Percentiles rank a stretch among this genome's conserved stretches.
These are phyloP conservation scores for Aporophyla nigra DNA, from an alignment of 2,888 invertebrate genomes.

Conservation along the genomic window DNA sequence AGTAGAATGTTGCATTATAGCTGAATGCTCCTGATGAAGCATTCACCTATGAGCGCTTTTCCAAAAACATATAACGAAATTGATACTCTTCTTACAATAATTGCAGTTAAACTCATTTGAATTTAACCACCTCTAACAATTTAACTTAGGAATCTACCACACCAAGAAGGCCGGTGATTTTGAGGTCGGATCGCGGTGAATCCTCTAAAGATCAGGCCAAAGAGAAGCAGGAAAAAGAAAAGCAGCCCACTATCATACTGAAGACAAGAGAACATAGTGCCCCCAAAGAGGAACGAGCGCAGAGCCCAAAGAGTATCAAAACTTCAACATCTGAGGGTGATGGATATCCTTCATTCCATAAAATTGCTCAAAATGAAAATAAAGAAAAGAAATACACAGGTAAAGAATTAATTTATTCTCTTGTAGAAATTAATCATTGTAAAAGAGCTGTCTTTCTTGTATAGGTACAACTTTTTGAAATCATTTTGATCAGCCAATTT, in stretches of 20 bases:
- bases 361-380: constrained; percentile 89
- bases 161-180: constrained; percentile 84
- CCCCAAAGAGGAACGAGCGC: constrained; percentile 90
- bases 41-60: neutral
- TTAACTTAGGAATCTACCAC: constrained; percentile 78
- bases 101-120: neutral
- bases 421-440: neutral
- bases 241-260: constrained; percentile 93
- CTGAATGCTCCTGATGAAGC: neutral
- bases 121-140: constrained; percentile 1
- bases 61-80: neutral
- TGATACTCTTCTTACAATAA: neutral
- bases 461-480: neutral
- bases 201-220: constrained; percentile 79
- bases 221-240: constrained; percentile 87
- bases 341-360: constrained; percentile 77
- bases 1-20: neutral
- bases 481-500: neutral
- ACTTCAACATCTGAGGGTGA: constrained; percentile 80
- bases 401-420: constrained; percentile 46
- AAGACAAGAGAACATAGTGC: constrained; percentile 92
- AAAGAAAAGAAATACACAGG: constrained; percentile 85
- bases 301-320: constrained; percentile 90
- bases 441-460: neutral
- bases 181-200: constrained; percentile 88